Conservation (phyloP, 2,888 invertebrate species). For the Microctonus hyperodae region DNA sequence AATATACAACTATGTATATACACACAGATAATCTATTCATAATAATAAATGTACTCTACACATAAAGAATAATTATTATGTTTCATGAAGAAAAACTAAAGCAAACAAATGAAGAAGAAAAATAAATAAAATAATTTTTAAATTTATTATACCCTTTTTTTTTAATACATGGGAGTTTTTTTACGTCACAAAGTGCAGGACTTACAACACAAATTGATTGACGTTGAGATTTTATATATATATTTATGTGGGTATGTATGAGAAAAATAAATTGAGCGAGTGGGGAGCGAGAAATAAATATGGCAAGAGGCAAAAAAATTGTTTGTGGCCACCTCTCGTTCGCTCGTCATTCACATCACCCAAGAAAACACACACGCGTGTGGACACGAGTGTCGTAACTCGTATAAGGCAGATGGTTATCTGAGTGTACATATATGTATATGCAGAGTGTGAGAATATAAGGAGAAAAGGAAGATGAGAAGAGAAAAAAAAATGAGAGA, state of each 20-base stretch:
- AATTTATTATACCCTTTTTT: background rate
- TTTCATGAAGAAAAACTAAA: no score
- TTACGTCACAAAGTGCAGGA: background rate
- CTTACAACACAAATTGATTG: conserved; percentile 11
- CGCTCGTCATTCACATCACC: conserved; percentile 16
- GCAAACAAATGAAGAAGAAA: background rate
- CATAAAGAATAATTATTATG: background rate
- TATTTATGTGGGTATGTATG: background rate
- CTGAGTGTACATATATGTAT: conserved; percentile 30
- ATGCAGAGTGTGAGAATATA: conserved; percentile 14
- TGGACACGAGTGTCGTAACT: conserved; percentile 48
- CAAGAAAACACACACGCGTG: conserved; percentile 3
- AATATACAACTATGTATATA: background rate
- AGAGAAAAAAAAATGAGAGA: conserved; percentile 16
- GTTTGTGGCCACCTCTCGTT: background rate
- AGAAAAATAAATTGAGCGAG: background rate
- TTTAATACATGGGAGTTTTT: background rate
- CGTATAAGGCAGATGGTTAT: conserved; percentile 52
- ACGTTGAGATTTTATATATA: background rate
- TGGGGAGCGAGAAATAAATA: background rate
- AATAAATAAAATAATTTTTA: background rate
- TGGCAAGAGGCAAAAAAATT: background rate
- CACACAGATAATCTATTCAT: background rate
- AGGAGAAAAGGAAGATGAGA: conserved; percentile 2
- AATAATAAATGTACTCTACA: background rate